Evolutionary conservation across 1,140 invertebrate genomes (phyloP).

Genomic region (Trichoplusia ni): DNA sequence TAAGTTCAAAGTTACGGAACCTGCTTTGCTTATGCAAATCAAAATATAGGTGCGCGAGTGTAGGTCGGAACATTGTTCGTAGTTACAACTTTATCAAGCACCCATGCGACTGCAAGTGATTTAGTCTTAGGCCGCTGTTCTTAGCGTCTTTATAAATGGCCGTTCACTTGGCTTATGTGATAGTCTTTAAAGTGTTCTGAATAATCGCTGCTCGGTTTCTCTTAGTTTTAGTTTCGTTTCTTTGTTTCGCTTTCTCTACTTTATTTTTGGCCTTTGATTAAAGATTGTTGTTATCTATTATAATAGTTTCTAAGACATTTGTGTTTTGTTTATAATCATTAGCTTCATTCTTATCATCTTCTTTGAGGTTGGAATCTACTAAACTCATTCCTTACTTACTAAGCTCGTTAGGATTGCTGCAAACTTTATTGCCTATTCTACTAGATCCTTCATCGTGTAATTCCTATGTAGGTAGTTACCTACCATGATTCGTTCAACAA

Average conservation of each 20-base stretch:
- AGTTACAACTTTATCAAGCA: constrained; percentile 9
- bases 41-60: neutral
- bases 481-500: no score
- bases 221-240: neutral
- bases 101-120: constrained; percentile 6
- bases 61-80: constrained; percentile 12
- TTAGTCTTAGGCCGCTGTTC: constrained; percentile 15
- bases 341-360: no score
- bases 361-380: no score
- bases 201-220: neutral
- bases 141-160: neutral
- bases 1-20: neutral
- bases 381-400: no score
- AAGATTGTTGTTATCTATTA: no score
- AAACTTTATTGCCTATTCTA: no score
- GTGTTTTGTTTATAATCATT: no score
- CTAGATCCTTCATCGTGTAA: no score
- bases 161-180: no score
- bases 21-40: constrained; percentile 12
- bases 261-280: neutral
- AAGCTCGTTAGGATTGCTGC: no score
- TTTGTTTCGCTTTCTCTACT: neutral
- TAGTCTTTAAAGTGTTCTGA: constrained; percentile 1
- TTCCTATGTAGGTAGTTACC: no score
- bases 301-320: no score